Conservation (phyloP, 2,888 invertebrate species). For the Macropis europaea region DNA sequence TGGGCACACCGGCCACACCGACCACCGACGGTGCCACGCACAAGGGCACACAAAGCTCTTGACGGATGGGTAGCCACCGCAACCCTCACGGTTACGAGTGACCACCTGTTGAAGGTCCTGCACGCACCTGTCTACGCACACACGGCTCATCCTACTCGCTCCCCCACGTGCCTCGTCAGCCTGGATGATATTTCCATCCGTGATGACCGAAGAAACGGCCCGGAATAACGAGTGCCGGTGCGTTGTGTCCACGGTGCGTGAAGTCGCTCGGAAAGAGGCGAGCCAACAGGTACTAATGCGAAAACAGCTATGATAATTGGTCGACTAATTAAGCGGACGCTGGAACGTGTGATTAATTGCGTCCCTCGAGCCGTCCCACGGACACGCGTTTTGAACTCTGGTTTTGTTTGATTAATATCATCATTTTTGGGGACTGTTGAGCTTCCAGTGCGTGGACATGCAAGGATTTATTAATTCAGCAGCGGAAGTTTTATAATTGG, state of each 20-base stretch:
- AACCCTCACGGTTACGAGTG: slow-evolving; percentile 69
- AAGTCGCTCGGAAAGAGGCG: slow-evolving; percentile 29
- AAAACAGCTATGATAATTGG: not conserved
- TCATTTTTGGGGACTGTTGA: too few relatives aligned
- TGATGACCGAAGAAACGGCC: slow-evolving; percentile 57
- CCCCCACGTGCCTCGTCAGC: slow-evolving; percentile 20
- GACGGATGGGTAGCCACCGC: slow-evolving; percentile 78
- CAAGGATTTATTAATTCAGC: too few relatives aligned
- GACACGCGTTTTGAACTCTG: too few relatives aligned
- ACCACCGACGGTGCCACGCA: slow-evolving; percentile 60
- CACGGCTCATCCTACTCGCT: slow-evolving; percentile 52
- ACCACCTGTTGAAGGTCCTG: slow-evolving; percentile 78
- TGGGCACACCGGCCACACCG: slow-evolving; percentile 61
- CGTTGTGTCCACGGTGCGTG: slow-evolving; percentile 25
- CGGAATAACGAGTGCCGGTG: slow-evolving; percentile 52
- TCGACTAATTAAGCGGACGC: not conserved
- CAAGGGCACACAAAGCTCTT: slow-evolving; percentile 76
- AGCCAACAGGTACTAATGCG: not conserved
- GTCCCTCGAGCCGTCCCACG: too few relatives aligned
- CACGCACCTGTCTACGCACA: slow-evolving; percentile 78
- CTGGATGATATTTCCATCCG: slow-evolving; percentile 55
- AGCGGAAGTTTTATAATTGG: too few relatives aligned
- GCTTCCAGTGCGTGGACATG: too few relatives aligned
- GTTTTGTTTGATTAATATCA: too few relatives aligned
- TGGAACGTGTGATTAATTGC: slow-evolving; percentile 3